Evolutionary conservation across 2,888 invertebrate genomes (phyloP).

Genomic region (Brachynemurus nebulosus): DNA sequence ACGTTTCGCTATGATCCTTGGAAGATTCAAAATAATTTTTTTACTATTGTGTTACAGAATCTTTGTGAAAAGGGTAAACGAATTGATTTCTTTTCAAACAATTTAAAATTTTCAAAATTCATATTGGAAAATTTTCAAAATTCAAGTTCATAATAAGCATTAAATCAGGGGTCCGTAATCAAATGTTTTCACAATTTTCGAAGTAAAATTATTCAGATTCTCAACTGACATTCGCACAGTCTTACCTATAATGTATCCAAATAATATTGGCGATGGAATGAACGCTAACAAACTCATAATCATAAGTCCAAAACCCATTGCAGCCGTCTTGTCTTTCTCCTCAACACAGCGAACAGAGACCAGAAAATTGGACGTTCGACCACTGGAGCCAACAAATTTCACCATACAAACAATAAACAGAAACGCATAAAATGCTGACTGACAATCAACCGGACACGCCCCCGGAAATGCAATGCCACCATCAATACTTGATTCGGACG

Average conservation of each 20-base stretch:
- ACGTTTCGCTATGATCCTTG: too few relatives aligned
- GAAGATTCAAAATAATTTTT: too few relatives aligned
- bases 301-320: conserved; percentile 55
- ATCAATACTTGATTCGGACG: too few relatives aligned
- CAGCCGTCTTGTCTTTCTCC: conserved; percentile 56
- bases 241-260: conserved; percentile 55
- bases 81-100: too few relatives aligned
- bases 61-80: too few relatives aligned
- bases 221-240: conserved; percentile 8
- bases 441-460: conserved; percentile 42
- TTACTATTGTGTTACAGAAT: too few relatives aligned
- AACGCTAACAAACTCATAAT: conserved; percentile 56
- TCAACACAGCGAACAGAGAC: conserved; percentile 53
- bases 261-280: conserved; percentile 63
- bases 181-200: too few relatives aligned
- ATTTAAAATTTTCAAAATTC: too few relatives aligned
- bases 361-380: conserved; percentile 45
- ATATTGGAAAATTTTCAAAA: too few relatives aligned
- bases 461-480: conserved; percentile 34
- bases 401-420: conserved; percentile 38
- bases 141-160: too few relatives aligned
- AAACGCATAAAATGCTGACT: conserved; percentile 38
- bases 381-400: conserved; percentile 45
- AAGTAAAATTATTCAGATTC: too few relatives aligned
- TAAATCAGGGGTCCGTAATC: too few relatives aligned